Evolutionary conservation across 2,113 vertebrate genomes (phyloP), one percentile per base, ranked within the genome.

Genomic region (Chrysemys picta): DNA sequence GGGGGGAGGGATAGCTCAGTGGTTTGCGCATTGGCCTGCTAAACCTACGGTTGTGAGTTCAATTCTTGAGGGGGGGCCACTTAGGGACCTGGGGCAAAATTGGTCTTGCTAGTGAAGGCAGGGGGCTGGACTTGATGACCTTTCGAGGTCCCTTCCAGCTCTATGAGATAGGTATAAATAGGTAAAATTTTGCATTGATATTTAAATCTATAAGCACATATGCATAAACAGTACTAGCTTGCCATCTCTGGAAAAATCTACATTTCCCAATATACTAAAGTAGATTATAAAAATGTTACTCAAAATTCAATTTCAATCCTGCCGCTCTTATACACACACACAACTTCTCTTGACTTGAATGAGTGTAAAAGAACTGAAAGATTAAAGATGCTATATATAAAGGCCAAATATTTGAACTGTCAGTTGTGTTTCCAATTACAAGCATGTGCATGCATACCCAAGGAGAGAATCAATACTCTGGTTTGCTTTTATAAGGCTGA

Each of bases 381-480:
- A 59, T 53, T 89, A 81, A 93, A 93, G 19, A 78, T 56, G 80
- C 45, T 96, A 27, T 31, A 27, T 31, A 82, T 91, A 69, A 90
- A 84, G 91, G 72, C 16, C 89, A 93, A 78, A 84, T 93, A 75
- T 29, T 93, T 95, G 90, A 97, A 94, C 87, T 91, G 56, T 91
- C 85, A 91, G 53, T 84, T 96, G 50, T 91, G 94, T 94, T 97
- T 95, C 72, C 84, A 86, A 53, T 91, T 97, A 91, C 82, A 94
- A n/a, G 85, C 86, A 89, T 85, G 38, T 96, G 52, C 0, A 2
- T 88, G 22, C 12, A 4, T 42, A 89, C 21, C 50, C 82, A 95
- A 91, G 54, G 56, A 90, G 57, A 89, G 72, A 91, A 85, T 84
- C 50, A 27, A 2, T 50, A 49, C 1, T 0, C 72, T 47, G 84